These are phyloP conservation scores for Arremon brunneinucha DNA, from an alignment of 2,797 vertebrate species.

Conservation along the genomic window DNA sequence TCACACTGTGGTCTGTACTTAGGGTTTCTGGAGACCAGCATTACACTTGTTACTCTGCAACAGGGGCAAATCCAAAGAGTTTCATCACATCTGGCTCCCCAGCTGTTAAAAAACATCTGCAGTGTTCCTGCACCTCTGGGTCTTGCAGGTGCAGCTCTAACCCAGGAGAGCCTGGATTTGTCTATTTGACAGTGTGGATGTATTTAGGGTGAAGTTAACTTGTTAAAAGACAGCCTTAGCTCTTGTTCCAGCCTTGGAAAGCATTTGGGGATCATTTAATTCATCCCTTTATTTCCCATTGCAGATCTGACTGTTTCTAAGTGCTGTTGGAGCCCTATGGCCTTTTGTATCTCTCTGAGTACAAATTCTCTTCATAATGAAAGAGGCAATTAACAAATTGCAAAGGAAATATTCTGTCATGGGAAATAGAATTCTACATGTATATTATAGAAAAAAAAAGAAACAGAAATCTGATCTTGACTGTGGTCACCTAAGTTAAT, in stretches of 20 bases:
- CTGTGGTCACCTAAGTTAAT: conserved; percentile 37
- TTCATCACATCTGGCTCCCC: not conserved
- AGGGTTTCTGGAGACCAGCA: not conserved
- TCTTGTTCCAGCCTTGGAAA: not conserved
- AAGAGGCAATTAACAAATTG: conserved; percentile 45
- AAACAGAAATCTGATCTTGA: conserved; percentile 3
- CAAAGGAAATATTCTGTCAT: not conserved
- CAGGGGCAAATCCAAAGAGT: not conserved
- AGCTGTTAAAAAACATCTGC: not conserved
- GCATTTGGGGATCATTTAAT: not conserved
- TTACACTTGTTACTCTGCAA: not conserved
- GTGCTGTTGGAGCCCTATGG: not conserved
- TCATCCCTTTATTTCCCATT: not conserved
- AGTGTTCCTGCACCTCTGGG: not conserved
- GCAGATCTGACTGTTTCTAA: not conserved
- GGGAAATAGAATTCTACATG: not conserved
- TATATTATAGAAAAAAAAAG: not conserved
- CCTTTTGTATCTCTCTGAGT: not conserved
- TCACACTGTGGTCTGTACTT: not conserved
- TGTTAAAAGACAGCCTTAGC: not conserved
- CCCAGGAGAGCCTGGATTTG: not conserved
- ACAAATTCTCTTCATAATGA: not conserved
- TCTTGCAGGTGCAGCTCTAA: not conserved
- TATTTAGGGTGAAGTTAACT: not conserved
- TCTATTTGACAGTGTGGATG: not conserved